Evolutionary conservation across 2,888 invertebrate genomes (phyloP).

Genomic region (Lycophotia porphyrea): DNA sequence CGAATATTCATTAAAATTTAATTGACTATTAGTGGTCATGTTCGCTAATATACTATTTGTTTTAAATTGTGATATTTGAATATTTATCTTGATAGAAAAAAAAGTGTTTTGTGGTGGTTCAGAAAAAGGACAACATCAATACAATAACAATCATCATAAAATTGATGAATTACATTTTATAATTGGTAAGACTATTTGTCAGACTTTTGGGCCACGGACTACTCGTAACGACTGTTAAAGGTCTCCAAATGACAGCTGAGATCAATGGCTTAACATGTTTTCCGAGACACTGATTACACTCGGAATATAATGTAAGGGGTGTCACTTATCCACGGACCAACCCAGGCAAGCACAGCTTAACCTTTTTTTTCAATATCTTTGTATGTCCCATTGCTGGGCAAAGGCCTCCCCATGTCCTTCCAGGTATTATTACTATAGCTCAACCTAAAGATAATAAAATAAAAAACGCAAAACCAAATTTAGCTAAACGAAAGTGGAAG

Average conservation of each 20-base stretch:
- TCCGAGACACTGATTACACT: neutral
- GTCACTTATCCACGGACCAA: neutral
- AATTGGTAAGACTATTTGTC: neutral
- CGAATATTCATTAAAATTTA: slow-evolving; percentile 22
- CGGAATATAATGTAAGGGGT: neutral
- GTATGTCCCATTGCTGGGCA: too few relatives aligned
- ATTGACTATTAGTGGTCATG: neutral
- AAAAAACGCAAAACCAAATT: too few relatives aligned
- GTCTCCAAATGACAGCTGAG: neutral
- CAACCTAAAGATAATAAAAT: too few relatives aligned
- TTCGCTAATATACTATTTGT: neutral
- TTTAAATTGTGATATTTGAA: neutral
- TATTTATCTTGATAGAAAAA: neutral
- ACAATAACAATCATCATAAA: too few relatives aligned
- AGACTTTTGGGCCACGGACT: neutral
- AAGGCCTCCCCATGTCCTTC: too few relatives aligned
- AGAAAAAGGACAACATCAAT: too few relatives aligned
- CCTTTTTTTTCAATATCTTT: too few relatives aligned
- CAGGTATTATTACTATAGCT: too few relatives aligned
- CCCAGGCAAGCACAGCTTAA: neutral
- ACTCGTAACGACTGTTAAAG: neutral
- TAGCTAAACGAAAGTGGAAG: too few relatives aligned
- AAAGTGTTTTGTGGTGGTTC: neutral
- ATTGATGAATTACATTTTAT: too few relatives aligned
- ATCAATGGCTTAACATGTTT: neutral